Evolutionary conservation across 1,140 invertebrate species (phyloP), one percentile per base, ranked within the genome.

Genomic region (Camponotus floridanus): DNA sequence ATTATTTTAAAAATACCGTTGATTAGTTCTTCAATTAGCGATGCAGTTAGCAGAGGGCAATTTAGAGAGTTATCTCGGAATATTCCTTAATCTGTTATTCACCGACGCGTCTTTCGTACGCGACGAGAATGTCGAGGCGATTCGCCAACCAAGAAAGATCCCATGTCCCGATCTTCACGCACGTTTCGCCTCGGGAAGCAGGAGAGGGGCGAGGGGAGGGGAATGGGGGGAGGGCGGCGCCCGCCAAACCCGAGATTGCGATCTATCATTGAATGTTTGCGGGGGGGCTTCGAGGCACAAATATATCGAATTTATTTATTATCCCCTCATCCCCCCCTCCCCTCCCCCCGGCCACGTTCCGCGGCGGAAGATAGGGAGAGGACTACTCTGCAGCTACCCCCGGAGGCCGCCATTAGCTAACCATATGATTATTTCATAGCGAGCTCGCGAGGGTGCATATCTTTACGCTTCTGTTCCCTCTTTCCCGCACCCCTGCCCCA

Each of bases 401-500:
- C 83, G 89, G 83, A 86, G 71, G 85, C 85, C 85, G 87, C 94
- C 94, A 95, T 95, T 94, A 95, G 93, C 94, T 95, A 95, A 95
- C 93, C 94, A 95, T 95, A 95, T 95, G 94, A 94, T 95, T 95
- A 95, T 94, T 94, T 95, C 93, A 95, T 94, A 94, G 94, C 87
- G 74, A 93, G 90, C 90, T 87, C 73, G 68, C 88, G 90, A 89
- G 94, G 94, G 94, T 94, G 93, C 92, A 94, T 94, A 94, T 94
- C 93, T 94, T 94, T 94, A 92, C 91, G 88, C 85, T 65, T 36
- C 57, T 73, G 59, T 11, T 48, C 45, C 85, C 71, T 59, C 42
- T 31, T 76, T 59, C 45, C 67, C 21, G 70, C 45, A 13, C 36
- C 39, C 8, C 21, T 26, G 33, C 79, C 7, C 26, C 39, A 8